phyloP scores from a whole-genome alignment of 1,140 invertebrate species.

The Nasonia longicornis region DNA sequence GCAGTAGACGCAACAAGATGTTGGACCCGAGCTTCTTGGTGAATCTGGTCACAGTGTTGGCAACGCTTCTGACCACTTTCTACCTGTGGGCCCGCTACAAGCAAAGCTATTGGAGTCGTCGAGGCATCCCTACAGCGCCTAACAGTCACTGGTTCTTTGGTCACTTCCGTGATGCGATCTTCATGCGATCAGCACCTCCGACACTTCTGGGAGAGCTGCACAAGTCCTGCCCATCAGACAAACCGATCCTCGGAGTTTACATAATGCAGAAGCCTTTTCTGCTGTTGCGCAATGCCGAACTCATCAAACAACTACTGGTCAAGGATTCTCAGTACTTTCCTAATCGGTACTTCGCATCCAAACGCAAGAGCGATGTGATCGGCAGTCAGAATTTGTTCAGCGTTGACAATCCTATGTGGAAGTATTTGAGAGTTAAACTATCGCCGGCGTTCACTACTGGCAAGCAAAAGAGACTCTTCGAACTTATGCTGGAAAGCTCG shows the following conservation, averaged over 20 bases:
- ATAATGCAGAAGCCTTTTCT: constrained; percentile 57
- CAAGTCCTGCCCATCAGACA: constrained; percentile 11
- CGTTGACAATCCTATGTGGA: constrained; percentile 58
- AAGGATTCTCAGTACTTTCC: constrained; percentile 69
- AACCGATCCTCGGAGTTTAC: constrained; percentile 55
- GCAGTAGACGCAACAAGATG: too few species aligned
- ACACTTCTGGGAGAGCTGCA: constrained; percentile 58
- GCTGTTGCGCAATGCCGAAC: constrained; percentile 48
- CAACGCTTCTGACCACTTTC: not conserved
- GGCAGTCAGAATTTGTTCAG: constrained; percentile 54
- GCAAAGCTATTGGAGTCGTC: constrained; percentile 54
- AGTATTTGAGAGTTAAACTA: constrained; percentile 65
- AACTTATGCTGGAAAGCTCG: constrained; percentile 60
- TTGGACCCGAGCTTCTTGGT: not conserved
- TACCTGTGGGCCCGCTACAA: constrained; percentile 50
- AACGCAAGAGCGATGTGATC: constrained; percentile 50
- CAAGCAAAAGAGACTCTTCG: constrained; percentile 68
- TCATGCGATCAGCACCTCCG: constrained; percentile 48
- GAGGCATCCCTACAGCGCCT: constrained; percentile 50
- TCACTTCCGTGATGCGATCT: constrained; percentile 52
- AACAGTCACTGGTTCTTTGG: constrained; percentile 53
- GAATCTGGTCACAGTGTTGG: not conserved
- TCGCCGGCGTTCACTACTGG: constrained; percentile 68
- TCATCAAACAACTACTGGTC: constrained; percentile 61
- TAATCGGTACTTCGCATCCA: constrained; percentile 58